Base-by-base conservation (phyloP, 1,140 invertebrate species). In the Epicauta chinensis region DNA sequence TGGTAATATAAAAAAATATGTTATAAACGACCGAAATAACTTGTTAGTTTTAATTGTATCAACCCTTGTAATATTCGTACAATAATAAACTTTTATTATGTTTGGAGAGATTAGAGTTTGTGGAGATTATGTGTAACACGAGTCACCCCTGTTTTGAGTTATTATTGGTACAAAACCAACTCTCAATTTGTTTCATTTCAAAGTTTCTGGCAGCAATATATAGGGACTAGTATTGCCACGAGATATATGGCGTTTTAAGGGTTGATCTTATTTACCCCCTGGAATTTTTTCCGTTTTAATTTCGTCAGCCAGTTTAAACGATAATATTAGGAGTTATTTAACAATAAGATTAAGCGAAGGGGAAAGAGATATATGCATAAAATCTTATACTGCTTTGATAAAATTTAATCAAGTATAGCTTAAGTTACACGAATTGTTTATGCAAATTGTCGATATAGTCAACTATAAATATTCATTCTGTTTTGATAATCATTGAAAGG, bases 401-500 rank as follows among this genome's bases (percentile, higher is more conserved):
- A 23, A 23, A 23, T 23, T 23, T 23, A 23, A n/a, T n/a, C n/a
- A n/a, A n/a, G n/a, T n/a, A n/a, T n/a, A 23, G 23, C 23, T 23
- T 5, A 23, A 23, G 23, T 23, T 23, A 23, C 23, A 23, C 4
- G 23, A 23, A 23, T 23, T 23, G 23, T 23, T 23, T 23, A 23
- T 23, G 23, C 23, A 23, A 23, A 23, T 23, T 23, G 23, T 23
- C 23, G 23, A 12, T 43, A 11, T 43, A 23, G 7, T 29, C 30
- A 3, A 9, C 40, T 16, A 52, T 52, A 52, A 44, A 56, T 56
- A 56, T 53, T 56, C 50, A 56, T 49, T 40, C 30, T 16, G 31
- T 49, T n/a, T n/a, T 38, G 41, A 56, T 53, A 56, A 53, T 53
- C 55, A 23, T 47, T 52, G 41, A 56, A 53, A 49, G 55, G 43